Base-by-base conservation (phyloP, 2,113 vertebrate genomes). In the Xenotilapia caudafasciata region DNA sequence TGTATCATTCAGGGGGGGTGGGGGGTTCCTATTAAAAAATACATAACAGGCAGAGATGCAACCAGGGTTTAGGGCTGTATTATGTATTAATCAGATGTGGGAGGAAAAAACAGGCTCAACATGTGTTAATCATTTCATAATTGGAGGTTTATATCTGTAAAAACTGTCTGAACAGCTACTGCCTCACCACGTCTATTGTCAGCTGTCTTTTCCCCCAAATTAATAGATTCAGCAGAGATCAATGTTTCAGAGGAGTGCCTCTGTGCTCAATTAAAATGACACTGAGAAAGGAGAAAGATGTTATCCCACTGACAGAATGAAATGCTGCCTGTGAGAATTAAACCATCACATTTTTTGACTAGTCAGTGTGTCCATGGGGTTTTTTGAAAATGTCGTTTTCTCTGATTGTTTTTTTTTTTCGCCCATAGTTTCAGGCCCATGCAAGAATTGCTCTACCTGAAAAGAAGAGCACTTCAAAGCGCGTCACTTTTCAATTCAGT, bases 201-300 rank as follows among this genome's bases (percentile, higher is more conserved):
- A 90, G 77, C 35, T 88, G 62, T 80, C 56, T 83, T 82, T 19
- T 0, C 12, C 6, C 70, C 45, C 21, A 84, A 49, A 62, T 73
- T 17, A 86, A 86, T 42, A 79, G 60, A 85, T 58, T 85, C 11
- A 42, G 21, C 15, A 54, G 85, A 79, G 73, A 90, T 90, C 84
- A 60, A 15, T 83, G 47, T 54, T 81, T 83, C 49, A 54, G 55
- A 62, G 47, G 19, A 15, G 21, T 9, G 14, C 15, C 84, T 31
- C 79, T 33, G 49, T 49, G 84, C 80, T 79, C 82, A 89, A 85
- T 89, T 85, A 85, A 80, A 86, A 77, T 83, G 89, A 90, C 84
- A 83, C 82, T 19, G 35, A 82, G 86, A 31, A 58, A 60, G 53
- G 26, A 65, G 75, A 51, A 38, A 54, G 65, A 82, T 15, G 54